Percentiles rank a stretch among this genome's conserved stretches.
Evolutionary conservation across 2,888 invertebrate species (phyloP).

Genomic region (Eucriotettix oculatus): DNA sequence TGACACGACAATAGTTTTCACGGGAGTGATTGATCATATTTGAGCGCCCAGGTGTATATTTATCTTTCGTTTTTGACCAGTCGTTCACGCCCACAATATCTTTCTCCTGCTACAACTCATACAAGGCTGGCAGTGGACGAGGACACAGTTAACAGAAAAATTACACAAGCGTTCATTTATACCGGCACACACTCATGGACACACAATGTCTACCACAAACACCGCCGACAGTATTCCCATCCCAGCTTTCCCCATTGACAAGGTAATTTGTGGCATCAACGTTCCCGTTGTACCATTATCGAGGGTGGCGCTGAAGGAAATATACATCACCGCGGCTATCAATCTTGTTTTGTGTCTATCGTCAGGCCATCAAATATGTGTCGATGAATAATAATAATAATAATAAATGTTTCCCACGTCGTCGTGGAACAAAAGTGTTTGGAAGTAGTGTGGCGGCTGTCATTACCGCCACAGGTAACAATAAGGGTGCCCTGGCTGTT

Average conservation of each 20-base stretch:
- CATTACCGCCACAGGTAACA: too few relatives aligned
- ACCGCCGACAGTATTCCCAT: too few relatives aligned
- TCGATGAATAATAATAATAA: neutral
- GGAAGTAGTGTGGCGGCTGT: too few relatives aligned
- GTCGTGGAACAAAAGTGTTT: neutral
- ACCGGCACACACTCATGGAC: neutral
- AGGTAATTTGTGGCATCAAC: neutral
- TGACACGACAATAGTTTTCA: neutral
- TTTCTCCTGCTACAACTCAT: neutral
- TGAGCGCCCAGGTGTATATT: neutral
- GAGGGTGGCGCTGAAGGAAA: neutral
- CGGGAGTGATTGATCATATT: neutral
- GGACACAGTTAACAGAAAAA: neutral
- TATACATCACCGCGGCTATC: neutral
- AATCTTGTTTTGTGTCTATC: neutral
- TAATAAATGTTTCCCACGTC: neutral
- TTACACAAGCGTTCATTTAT: neutral
- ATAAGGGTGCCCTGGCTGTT: too few relatives aligned
- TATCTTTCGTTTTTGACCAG: neutral
- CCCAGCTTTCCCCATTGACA: neutral
- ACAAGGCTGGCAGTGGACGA: neutral
- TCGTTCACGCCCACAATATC: neutral
- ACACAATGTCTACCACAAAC: too few relatives aligned
- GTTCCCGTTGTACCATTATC: neutral
- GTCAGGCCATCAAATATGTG: neutral